A percentile compares a stretch with the other conserved stretches of the same genome.
These are phyloP conservation scores for Anas platyrhynchos DNA, from an alignment of 2,113 vertebrate genomes.

Conservation along the genomic window DNA sequence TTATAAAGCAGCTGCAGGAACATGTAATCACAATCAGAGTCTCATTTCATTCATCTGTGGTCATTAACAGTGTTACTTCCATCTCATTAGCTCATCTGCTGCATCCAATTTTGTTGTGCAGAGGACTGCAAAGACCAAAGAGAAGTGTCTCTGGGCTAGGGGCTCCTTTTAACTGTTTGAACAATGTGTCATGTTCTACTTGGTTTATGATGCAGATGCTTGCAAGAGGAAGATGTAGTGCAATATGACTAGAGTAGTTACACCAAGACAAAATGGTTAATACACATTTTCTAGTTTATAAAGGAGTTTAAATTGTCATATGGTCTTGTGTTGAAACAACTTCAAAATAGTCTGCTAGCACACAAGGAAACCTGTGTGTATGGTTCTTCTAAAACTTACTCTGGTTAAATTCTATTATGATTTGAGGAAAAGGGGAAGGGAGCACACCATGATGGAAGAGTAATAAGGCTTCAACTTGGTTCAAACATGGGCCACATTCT, in stretches of 20 bases:
- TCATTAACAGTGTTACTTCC: background rate
- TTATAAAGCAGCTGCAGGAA: background rate
- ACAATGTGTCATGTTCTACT: background rate
- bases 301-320: background rate
- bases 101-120: background rate
- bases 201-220: background rate
- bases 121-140: background rate
- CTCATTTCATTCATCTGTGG: background rate
- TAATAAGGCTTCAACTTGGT: background rate
- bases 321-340: background rate
- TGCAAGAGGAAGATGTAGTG: background rate
- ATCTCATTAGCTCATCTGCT: background rate
- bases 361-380: background rate
- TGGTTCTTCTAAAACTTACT: background rate
- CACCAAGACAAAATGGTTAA: background rate
- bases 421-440: background rate
- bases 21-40: background rate
- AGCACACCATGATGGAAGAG: rapidly evolving
- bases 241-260: background rate
- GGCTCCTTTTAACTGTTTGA: background rate
- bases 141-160: background rate
- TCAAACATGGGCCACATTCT: background rate
- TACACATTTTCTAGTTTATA: background rate
- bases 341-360: background rate
- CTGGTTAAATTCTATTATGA: background rate